Percentiles rank a stretch among this genome's conserved stretches.
Evolutionary conservation across 2,888 invertebrate species (phyloP).

Genomic region (Chouioia cunea): DNA sequence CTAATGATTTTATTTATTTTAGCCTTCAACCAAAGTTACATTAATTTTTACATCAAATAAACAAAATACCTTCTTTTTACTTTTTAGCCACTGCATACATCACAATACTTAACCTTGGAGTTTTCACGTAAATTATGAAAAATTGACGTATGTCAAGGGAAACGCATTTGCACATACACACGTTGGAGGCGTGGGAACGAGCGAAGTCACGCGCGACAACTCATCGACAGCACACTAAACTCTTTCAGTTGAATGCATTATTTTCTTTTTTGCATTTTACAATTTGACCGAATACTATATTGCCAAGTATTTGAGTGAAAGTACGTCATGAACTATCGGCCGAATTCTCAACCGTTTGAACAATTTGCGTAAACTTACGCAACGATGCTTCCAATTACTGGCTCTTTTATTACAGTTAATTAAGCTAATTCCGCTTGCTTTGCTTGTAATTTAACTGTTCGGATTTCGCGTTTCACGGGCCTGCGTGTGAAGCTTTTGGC

Average conservation of each 20-base stretch:
- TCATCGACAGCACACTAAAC: too few species aligned
- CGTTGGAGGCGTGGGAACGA: conserved; percentile 13
- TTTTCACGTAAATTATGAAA: too few species aligned
- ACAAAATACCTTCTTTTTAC: too few species aligned
- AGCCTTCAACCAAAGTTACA: too few species aligned
- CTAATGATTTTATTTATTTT: too few species aligned
- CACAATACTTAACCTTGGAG: too few species aligned
- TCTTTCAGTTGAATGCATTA: conserved; percentile 12
- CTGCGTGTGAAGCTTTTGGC: too few species aligned
- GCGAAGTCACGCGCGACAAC: too few species aligned
- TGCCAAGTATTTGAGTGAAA: background rate
- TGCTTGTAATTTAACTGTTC: background rate
- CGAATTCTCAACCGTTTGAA: background rate
- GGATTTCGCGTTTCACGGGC: conserved; percentile 7
- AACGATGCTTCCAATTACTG: conserved; percentile 4
- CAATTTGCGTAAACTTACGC: conserved; percentile 10
- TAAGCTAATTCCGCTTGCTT: conserved; percentile 14
- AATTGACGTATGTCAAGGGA: background rate
- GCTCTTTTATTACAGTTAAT: conserved; percentile 23
- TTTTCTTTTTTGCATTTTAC: conserved; percentile 8
- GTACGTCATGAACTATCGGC: background rate
- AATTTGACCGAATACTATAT: conserved; percentile 1
- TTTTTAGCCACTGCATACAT: too few species aligned
- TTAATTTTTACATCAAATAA: too few species aligned
- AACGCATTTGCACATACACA: background rate